Percentiles rank a stretch among this genome's conserved stretches.
phyloP scores from a whole-genome alignment of 1,140 invertebrate species.

The Cheumatopsyche charites region DNA sequence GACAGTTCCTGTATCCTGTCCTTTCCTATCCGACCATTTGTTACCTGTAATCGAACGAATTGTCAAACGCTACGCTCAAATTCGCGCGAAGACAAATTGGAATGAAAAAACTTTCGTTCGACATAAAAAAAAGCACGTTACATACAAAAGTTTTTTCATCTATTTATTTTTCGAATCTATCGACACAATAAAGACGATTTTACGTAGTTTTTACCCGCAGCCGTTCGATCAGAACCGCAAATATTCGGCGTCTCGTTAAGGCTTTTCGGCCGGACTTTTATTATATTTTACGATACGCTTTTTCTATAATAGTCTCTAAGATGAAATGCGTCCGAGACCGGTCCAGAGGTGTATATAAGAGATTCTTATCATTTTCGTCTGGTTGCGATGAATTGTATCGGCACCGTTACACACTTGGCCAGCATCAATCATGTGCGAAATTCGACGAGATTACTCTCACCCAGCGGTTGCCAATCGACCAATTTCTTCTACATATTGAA shows the following conservation, averaged over 20 bases:
- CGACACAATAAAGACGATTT: background rate
- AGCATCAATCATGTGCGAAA: constrained; percentile 29
- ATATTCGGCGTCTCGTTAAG: too few relatives aligned
- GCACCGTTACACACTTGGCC: constrained; percentile 36
- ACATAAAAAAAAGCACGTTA: background rate
- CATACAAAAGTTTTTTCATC: constrained; percentile 7
- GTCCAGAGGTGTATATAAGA: constrained; percentile 1
- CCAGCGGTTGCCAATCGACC: background rate
- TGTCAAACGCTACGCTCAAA: background rate
- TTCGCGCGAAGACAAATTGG: background rate
- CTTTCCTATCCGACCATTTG: too few relatives aligned
- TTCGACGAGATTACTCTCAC: background rate
- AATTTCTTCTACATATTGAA: background rate
- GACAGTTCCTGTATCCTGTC: too few relatives aligned
- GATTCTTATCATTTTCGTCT: constrained; percentile 31
- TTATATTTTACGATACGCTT: too few relatives aligned
- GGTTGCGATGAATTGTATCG: constrained; percentile 23
- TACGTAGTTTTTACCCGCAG: background rate
- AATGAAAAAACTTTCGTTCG: constrained; percentile 11
- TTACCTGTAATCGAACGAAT: too few relatives aligned
- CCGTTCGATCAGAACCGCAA: background rate
- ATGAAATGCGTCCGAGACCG: background rate
- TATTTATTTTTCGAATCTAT: too few relatives aligned
- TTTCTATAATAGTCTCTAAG: background rate
- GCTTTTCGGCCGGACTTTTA: too few relatives aligned